Evolutionary conservation across 2,888 invertebrate species (phyloP), one percentile per base, ranked within the genome.

Genomic region (Morinoia aosen): DNA sequence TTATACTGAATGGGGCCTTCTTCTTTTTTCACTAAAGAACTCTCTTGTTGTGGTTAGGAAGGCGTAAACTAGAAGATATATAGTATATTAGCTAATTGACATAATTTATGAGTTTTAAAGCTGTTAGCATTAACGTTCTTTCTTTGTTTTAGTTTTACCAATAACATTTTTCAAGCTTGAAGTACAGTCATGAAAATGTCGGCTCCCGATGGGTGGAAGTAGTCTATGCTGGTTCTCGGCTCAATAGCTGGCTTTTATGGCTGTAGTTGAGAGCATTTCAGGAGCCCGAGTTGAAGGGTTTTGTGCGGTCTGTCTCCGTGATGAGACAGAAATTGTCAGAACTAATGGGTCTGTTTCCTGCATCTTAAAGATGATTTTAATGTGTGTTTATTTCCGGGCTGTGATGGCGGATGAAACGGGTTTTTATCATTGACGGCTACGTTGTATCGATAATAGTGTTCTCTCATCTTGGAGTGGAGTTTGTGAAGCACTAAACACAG

Each of bases 231-330:
- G 76, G 76, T 7, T 10, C 76, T 76, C 14, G 61, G 61, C 61
- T 61, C 61, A 61, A 61, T 76, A 33, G 76, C 76, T 76, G 76
- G 76, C 76, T 76, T 76, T 76, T 76, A 76, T 76, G 76, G 76
- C 76, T 33, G 76, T 76, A 76, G 76, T 76, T 76, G 76, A 76
- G 76, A 76, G 76, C 76, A 76, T 33, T 76, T 33, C 76, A 76
- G 76, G 76, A 33, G 19, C 7, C 76, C 8, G 33, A 33, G 19
- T 76, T 16, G 33, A 76, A 33, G 76, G 76, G 19, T 76, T 76
- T 76, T 16, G 19, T 61, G 61, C 76, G 25, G 76, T 76, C 76
- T 76, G 76, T 76, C 76, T 76, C 76, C 33, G 33, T 76, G 76
- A 76, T 76, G 76, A 76, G 76, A 76, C 76, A 76, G 76, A 33